Evolutionary conservation across 2,797 vertebrate species (phyloP), one percentile per base, ranked within the genome.

Genomic region (Anguilla megastoma): DNA sequence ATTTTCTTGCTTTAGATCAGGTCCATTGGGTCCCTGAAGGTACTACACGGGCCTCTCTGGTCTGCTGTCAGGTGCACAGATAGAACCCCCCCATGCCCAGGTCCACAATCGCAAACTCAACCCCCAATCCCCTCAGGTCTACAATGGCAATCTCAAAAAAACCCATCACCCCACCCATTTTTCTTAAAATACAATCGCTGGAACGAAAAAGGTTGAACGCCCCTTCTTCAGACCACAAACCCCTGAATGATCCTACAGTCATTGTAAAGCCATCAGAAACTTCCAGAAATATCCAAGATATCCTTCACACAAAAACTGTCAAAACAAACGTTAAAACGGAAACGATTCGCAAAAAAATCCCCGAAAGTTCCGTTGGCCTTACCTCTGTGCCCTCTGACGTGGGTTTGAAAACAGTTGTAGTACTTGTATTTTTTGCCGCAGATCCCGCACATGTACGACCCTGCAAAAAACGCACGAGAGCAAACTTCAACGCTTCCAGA

Each of bases 371-470:
- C 16, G 50, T 24, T 33, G 33, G 33, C 10, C 58, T 85, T 97
- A 99, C 98, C 98, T 98, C 97, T 95, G 95, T 99, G 98, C 6
- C 98, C 98, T 88, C 98, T 97, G 88, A 99, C 98, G 0, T 99
- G 98, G 3, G 98, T 99, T 96, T 99, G 98, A 96, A 99, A 99
- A 92, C 98, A 99, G 96, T 99, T 99, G 93, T 99, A 99, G 91
- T 99, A 99, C 92, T 99, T 99, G 96, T 99, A 99, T 91, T 99
- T 99, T 95, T 99, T 99, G 88, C 98, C 98, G 89, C 98, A 99
- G 85, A 99, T 97, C 63, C 97, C 97, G 88, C 98, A 99, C 86
- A 98, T 96, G 5, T 99, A 99, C 85, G 98, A 99, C 85, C 98
- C 98, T 99, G 95, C 83, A 94, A 33, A 71, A 45, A 86, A 10